A percentile compares a stretch with the other conserved stretches of the same genome.
Conservation (phyloP, 2,888 invertebrate species). For the Drosophila subquinaria region DNA sequence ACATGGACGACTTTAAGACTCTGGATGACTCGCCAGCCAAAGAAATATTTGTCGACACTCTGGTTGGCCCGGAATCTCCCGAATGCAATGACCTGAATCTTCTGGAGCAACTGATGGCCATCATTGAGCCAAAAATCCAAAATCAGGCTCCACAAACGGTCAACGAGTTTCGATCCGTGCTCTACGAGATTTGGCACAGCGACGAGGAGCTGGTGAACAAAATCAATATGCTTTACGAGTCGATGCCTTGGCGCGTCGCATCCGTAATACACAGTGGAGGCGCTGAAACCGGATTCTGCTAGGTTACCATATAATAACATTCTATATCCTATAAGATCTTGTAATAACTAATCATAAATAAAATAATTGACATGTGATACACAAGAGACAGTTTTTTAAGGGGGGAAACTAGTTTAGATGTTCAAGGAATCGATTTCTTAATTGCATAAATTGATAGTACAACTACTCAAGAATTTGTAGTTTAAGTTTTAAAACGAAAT, state of each 20-base stretch:
- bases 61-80: constrained; percentile 56
- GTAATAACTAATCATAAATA: not conserved
- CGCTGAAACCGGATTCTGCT: constrained; percentile 35
- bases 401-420: too few species aligned
- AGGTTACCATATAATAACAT: not conserved
- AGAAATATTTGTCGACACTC: constrained; percentile 66
- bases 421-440: too few species aligned
- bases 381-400: not conserved
- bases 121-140: constrained; percentile 60
- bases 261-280: constrained; percentile 55
- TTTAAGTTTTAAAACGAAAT: too few species aligned
- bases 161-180: constrained; percentile 52
- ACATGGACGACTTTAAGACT: constrained; percentile 66
- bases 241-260: constrained; percentile 64
- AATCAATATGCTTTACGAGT: constrained; percentile 60
- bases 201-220: constrained; percentile 58
- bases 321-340: not conserved
- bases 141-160: constrained; percentile 54
- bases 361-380: not conserved
- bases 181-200: constrained; percentile 72
- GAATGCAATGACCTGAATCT: constrained; percentile 61
- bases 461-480: too few species aligned
- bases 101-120: constrained; percentile 64
- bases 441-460: too few species aligned
- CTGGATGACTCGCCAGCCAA: constrained; percentile 32